A percentile compares a stretch with the other conserved stretches of the same genome.
phyloP scores from a whole-genome alignment of 2,113 vertebrate genomes.

The Arvicanthis niloticus region DNA sequence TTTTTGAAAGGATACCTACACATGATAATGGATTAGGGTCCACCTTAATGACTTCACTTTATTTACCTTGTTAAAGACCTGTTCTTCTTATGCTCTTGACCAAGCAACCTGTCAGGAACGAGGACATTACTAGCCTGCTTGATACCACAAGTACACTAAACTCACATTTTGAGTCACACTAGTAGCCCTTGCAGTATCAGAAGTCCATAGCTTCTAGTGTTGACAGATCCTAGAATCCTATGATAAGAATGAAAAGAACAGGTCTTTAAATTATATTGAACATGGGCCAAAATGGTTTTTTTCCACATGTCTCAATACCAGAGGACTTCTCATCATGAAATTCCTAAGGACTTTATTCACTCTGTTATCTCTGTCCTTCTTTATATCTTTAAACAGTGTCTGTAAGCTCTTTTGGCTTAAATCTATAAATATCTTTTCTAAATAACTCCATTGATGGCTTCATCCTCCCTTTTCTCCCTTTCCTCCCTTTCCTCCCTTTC shows the following conservation, averaged over 20 bases:
- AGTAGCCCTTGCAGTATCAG: background rate
- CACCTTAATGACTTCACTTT: background rate
- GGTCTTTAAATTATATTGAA: background rate
- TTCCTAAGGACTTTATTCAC: background rate
- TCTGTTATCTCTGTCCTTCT: too few relatives aligned
- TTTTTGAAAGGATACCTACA: background rate
- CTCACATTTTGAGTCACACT: background rate
- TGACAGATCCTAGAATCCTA: background rate
- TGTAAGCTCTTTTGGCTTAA: background rate
- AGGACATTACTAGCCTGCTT: background rate
- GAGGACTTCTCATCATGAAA: background rate
- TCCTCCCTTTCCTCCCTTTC: background rate
- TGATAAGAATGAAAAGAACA: background rate
- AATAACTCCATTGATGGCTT: background rate
- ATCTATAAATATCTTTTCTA: background rate
- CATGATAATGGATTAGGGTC: background rate
- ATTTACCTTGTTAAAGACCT: background rate
- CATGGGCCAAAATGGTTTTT: background rate
- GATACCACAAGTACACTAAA: background rate
- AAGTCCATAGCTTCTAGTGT: background rate
- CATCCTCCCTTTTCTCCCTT: too few relatives aligned
- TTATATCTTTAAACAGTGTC: too few relatives aligned
- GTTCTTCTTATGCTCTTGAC: background rate
- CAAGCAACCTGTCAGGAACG: background rate
- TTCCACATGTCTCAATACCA: background rate